Evolutionary conservation across 2,888 invertebrate genomes (phyloP), one percentile per base, ranked within the genome.

Genomic region (Parnassius glacialis): DNA sequence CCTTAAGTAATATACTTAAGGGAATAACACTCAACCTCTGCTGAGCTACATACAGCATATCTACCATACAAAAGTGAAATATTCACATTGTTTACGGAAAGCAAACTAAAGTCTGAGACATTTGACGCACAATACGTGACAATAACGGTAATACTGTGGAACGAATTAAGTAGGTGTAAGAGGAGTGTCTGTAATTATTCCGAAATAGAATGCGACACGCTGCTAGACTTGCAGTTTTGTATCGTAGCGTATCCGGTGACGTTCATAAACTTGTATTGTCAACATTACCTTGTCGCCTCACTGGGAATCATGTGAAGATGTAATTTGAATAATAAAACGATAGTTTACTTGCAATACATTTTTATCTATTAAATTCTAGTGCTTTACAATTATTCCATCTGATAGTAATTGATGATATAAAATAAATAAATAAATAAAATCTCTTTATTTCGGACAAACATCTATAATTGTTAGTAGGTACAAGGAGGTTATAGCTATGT

Each of bases 221-320:
- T 34, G n/a, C 41, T 16, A 52, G 25, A 61, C 11, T 3, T 16
- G 25, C 45, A 61, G 9, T 12, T 54, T 47, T 52, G 45, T 48
- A 34, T 51, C 9, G 20, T 11, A 43, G 43, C 52, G 25, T 48
- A 48, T 62, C 41, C 25, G 57, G 16, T 45, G 61, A 47, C 56
- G 41, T 42, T 25, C 7, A 34, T 41, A 44, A 57, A 52, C 10
- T 12, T 53, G 25, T 47, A 25, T 41, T 16, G 59, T 59, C 53
- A 59, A n/a, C 42, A 42, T 55, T 45, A 34, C 55, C 12, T 20
- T 16, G 45, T 43, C n/a, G 41, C 54, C 7, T 42, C 34, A 12
- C 52, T n/a, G 52, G 10, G 48, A 48, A 48, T 41, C 44, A 57
- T 41, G 34, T 42, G 16, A 57, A 57, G 16, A 13, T 42, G 48